Evolutionary conservation across 2,797 vertebrate species (phyloP).

Genomic region (Thamnophis elegans): DNA sequence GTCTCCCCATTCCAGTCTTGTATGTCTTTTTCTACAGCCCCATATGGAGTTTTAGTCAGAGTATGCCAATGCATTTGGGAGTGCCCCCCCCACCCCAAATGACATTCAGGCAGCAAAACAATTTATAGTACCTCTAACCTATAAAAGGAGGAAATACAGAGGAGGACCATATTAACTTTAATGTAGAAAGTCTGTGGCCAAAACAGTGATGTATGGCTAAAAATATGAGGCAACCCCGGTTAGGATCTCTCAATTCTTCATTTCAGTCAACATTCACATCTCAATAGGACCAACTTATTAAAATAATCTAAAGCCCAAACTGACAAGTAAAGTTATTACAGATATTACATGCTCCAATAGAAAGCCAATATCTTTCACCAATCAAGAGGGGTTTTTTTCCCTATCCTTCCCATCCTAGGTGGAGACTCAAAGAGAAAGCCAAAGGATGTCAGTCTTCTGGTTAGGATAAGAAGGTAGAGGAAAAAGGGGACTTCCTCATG

Average conservation of each 20-base stretch:
- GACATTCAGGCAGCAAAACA: not conserved
- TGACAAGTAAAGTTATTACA: not conserved
- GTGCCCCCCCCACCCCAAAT: not conserved
- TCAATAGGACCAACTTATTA: not conserved
- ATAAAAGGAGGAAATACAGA: not conserved
- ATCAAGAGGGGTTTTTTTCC: not conserved
- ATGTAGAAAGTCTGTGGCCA: not conserved
- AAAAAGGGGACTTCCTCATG: not conserved
- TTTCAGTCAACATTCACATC: not conserved
- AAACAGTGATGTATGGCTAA: not conserved
- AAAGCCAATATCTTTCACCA: not conserved
- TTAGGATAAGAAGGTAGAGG: not conserved
- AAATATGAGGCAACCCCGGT: not conserved
- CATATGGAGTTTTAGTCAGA: not conserved
- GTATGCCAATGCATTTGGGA: not conserved
- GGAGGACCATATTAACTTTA: not conserved
- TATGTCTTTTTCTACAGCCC: not conserved
- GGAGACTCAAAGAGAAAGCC: not conserved
- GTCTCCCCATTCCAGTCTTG: not conserved
- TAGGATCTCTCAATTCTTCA: not conserved
- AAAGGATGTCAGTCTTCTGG: not conserved
- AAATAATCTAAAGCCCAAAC: not conserved
- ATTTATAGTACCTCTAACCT: not conserved
- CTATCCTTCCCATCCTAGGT: not conserved
- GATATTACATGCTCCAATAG: not conserved